These are phyloP conservation scores for Cyprinella venusta DNA, from an alignment of 2,797 vertebrate genomes.

Conservation along the genomic window DNA sequence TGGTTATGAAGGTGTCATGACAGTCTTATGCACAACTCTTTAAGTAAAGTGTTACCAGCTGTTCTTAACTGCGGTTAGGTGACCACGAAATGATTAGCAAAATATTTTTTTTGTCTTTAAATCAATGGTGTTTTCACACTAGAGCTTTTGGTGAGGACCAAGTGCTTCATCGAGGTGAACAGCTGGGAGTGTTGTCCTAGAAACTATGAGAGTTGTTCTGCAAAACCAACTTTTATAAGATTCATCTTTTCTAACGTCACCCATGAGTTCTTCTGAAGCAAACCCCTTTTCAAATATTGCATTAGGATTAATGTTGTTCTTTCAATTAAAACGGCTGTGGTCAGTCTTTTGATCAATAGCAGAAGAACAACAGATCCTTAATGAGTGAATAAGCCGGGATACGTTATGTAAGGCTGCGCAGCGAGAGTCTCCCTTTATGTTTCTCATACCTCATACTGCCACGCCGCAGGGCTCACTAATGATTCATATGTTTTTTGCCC, in stretches of 20 bases:
- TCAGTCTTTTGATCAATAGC: slow-evolving; percentile 21
- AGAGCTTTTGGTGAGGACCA: background rate
- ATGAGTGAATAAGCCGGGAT: background rate
- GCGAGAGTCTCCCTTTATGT: slow-evolving; percentile 55
- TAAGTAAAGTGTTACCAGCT: too few species aligned
- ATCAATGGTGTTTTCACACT: background rate
- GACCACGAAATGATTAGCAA: background rate
- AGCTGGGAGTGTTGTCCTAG: background rate
- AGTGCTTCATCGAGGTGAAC: background rate
- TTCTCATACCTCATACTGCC: slow-evolving; percentile 64
- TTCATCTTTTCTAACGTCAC: background rate
- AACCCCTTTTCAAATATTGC: background rate
- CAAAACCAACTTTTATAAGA: background rate
- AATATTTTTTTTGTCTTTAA: background rate
- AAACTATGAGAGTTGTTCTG: background rate
- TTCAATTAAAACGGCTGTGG: slow-evolving; percentile 3
- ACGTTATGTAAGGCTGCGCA: slow-evolving; percentile 37
- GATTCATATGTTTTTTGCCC: slow-evolving; percentile 73
- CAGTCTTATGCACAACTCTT: too few species aligned
- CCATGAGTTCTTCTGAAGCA: background rate
- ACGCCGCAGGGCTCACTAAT: slow-evolving; percentile 66
- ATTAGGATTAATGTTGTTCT: background rate
- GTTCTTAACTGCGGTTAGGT: background rate
- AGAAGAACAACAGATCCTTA: slow-evolving; percentile 23
- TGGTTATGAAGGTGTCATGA: too few species aligned